Percentiles rank a stretch among this genome's conserved stretches.
Evolutionary conservation across 2,797 vertebrate species (phyloP).

Genomic region (Limnodromus scolopaceus): DNA sequence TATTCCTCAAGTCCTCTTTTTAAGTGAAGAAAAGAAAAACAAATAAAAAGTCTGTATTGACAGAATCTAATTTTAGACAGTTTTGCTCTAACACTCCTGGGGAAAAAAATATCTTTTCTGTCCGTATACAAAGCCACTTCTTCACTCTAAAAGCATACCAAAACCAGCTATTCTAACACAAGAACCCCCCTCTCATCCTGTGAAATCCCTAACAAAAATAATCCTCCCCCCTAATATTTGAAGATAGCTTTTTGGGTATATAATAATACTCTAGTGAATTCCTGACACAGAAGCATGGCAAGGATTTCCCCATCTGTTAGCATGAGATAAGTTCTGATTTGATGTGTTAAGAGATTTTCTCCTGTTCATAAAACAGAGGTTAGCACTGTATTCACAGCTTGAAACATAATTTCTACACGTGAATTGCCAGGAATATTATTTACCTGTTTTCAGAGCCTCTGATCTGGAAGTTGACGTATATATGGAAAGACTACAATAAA

Average conservation of each 20-base stretch:
- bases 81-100: neutral
- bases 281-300: neutral
- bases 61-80: neutral
- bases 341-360: constrained; percentile 23
- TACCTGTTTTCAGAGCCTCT: neutral
- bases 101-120: neutral
- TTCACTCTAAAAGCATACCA: neutral
- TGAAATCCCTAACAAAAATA: neutral
- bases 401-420: neutral
- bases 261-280: constrained; percentile 1
- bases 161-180: neutral
- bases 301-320: constrained; percentile 20
- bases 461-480: neutral
- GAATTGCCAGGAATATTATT: constrained; percentile 3
- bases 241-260: neutral
- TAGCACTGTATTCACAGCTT: neutral
- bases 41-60: neutral
- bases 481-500: neutral
- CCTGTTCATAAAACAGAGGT: neutral
- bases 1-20: neutral
- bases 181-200: neutral
- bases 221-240: neutral
- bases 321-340: constrained; percentile 40
- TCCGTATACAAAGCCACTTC: neutral
- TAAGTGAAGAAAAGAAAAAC: neutral